phyloP scores from a whole-genome alignment of 2,888 invertebrate species.

The Ormia ochracea region DNA sequence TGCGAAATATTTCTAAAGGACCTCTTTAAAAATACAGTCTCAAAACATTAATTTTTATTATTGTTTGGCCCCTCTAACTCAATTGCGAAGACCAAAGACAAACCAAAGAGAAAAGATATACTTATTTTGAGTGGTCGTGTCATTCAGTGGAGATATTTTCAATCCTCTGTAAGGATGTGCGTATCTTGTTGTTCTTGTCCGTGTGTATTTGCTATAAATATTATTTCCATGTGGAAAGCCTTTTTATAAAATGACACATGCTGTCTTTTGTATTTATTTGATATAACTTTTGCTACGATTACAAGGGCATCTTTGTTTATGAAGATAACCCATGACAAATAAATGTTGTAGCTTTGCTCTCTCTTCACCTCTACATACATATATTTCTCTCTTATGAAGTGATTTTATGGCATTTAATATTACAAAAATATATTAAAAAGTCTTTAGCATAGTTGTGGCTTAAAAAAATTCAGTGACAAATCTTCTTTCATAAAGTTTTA shows the following conservation, averaged over 20 bases:
- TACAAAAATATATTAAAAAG: not conserved
- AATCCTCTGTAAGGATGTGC: not conserved
- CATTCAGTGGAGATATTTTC: not conserved
- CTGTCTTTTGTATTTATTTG: not conserved
- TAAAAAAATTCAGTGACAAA: conserved; percentile 15
- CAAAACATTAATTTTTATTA: not conserved
- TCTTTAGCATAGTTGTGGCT: not conserved
- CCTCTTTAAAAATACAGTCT: not conserved
- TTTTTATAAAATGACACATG: not conserved
- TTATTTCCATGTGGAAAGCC: not conserved
- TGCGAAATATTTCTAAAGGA: not conserved
- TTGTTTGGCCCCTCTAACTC: not conserved
- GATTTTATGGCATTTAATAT: not conserved
- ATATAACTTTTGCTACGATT: not conserved
- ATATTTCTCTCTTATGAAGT: not conserved
- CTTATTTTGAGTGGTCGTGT: not conserved
- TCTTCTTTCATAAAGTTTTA: not conserved
- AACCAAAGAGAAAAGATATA: not conserved
- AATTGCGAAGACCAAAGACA: not conserved
- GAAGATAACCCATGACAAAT: conserved; percentile 23
- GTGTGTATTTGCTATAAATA: not conserved
- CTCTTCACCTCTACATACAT: not conserved
- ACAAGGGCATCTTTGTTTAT: not conserved
- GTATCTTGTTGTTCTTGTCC: too few species aligned
- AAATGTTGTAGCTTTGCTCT: not conserved